These are phyloP conservation scores for Leptinotarsa texana DNA, from an alignment of 1,140 invertebrate genomes.

Conservation along the genomic window DNA sequence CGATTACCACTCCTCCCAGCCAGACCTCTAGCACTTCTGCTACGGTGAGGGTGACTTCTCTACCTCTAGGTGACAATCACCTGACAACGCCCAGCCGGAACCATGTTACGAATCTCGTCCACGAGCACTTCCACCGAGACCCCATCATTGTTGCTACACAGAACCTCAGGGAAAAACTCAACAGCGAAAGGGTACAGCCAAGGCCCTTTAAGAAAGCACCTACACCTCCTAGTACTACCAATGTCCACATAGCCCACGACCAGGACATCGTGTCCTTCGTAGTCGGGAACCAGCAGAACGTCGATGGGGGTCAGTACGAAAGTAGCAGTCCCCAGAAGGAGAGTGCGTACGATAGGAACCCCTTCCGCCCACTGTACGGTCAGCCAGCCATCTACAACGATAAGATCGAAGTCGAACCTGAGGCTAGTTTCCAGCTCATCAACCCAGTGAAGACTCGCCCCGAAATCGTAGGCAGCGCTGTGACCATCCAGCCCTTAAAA, in stretches of 20 bases:
- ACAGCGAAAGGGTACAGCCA: slow-evolving; percentile 50
- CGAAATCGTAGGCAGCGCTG: slow-evolving; percentile 39
- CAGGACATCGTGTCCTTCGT: slow-evolving; percentile 68
- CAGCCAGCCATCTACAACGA: slow-evolving; percentile 7
- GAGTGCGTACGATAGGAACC: slow-evolving; percentile 56
- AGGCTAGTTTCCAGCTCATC: slow-evolving; percentile 25
- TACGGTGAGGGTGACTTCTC: slow-evolving; percentile 49
- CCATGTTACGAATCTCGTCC: slow-evolving; percentile 47
- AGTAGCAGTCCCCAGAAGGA: slow-evolving; percentile 55
- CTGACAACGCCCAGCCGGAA: slow-evolving; percentile 49
- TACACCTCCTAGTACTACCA: slow-evolving; percentile 62
- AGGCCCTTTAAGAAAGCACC: slow-evolving; percentile 29
- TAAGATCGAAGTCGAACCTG: slow-evolving; percentile 21
- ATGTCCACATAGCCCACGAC: slow-evolving; percentile 65
- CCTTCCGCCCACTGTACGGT: slow-evolving; percentile 48
- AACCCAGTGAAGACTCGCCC: neutral
- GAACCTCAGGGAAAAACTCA: slow-evolving; percentile 52
- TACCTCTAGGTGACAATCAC: slow-evolving; percentile 48
- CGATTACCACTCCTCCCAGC: slow-evolving; percentile 31
- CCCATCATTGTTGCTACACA: slow-evolving; percentile 52
- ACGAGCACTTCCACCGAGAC: slow-evolving; percentile 49
- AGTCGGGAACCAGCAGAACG: slow-evolving; percentile 65
- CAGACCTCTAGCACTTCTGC: slow-evolving; percentile 28
- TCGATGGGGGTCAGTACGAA: slow-evolving; percentile 59
- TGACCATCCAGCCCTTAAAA: slow-evolving; percentile 51